These are phyloP conservation scores for Chelmon rostratus DNA, from an alignment of 2,797 vertebrate species.

Conservation along the genomic window DNA sequence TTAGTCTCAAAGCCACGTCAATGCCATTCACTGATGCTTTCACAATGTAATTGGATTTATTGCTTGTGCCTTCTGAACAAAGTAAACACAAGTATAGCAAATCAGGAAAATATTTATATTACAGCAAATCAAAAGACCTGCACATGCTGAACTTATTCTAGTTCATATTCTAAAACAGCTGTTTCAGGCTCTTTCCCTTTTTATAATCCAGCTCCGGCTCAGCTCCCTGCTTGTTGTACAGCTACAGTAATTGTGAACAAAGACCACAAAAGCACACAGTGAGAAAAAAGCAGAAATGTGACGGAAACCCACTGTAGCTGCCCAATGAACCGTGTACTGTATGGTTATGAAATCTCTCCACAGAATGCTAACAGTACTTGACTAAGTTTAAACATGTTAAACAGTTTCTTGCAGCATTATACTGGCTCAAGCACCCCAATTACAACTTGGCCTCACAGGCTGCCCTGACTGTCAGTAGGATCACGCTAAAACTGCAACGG, in stretches of 20 bases:
- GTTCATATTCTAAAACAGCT: not conserved
- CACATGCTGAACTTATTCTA: not conserved
- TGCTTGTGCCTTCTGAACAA: conserved; percentile 34
- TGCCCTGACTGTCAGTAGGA: conserved; percentile 71
- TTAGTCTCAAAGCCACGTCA: conserved; percentile 55
- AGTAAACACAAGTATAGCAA: conserved; percentile 29
- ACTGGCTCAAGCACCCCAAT: conserved; percentile 75
- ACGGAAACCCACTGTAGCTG: conserved; percentile 25
- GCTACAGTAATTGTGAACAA: conserved; percentile 33
- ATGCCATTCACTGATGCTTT: conserved; percentile 52
- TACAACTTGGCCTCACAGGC: conserved; percentile 68
- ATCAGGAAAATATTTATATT: conserved; percentile 31
- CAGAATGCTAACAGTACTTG: conserved; percentile 51
- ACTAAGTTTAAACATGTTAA: conserved; percentile 68
- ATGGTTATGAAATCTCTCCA: conserved; percentile 45
- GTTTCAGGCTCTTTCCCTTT: conserved; percentile 3
- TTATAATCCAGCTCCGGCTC: conserved; percentile 19
- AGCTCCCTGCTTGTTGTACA: conserved; percentile 28
- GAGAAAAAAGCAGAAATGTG: conserved; percentile 3
- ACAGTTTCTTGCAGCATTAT: conserved; percentile 64
- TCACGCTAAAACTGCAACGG: conserved; percentile 74
- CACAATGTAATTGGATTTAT: conserved; percentile 55
- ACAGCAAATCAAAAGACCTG: conserved; percentile 21
- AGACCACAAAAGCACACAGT: conserved; percentile 19
- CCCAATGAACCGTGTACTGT: conserved; percentile 42